These are phyloP conservation scores for Agrochola macilenta DNA, from an alignment of 2,888 invertebrate species.

Conservation along the genomic window DNA sequence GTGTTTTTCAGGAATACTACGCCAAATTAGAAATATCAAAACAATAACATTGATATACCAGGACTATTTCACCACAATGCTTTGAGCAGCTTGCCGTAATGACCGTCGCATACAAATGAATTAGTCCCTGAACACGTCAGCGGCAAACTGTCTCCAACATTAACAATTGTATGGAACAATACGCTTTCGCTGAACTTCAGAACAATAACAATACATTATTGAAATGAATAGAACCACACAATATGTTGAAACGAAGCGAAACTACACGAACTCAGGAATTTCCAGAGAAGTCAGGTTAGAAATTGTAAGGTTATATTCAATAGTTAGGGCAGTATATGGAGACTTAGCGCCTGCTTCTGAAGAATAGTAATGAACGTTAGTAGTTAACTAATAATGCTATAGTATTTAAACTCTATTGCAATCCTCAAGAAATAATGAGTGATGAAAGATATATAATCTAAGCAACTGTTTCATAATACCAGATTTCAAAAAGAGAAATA, in stretches of 20 bases:
- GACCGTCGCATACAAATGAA: conserved; percentile 51
- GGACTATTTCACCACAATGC: conserved; percentile 49
- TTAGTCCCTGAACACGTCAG: conserved; percentile 57
- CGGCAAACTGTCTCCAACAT: conserved; percentile 58
- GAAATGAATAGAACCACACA: conserved; percentile 64
- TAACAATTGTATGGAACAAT: conserved; percentile 68
- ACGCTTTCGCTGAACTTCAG: conserved; percentile 61
- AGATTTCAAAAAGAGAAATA: neutral
- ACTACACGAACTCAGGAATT: conserved; percentile 54
- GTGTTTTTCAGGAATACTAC: neutral
- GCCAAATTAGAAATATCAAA: conserved; percentile 26
- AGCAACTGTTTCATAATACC: neutral
- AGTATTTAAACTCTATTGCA: neutral
- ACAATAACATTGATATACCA: conserved; percentile 37
- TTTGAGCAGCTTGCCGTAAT: conserved; percentile 47
- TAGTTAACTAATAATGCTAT: neutral
- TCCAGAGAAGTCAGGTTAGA: conserved; percentile 51
- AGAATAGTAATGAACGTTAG: conserved; percentile 25
- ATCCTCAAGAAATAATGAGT: neutral
- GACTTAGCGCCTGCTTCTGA: conserved; percentile 32
- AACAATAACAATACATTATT: conserved; percentile 66
- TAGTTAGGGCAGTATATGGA: conserved; percentile 24
- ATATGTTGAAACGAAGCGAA: conserved; percentile 59
- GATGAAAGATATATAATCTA: neutral
- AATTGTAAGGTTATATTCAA: conserved; percentile 49